Evolutionary conservation across 2,113 vertebrate species (phyloP).

Genomic region (Steatornis caripensis): DNA sequence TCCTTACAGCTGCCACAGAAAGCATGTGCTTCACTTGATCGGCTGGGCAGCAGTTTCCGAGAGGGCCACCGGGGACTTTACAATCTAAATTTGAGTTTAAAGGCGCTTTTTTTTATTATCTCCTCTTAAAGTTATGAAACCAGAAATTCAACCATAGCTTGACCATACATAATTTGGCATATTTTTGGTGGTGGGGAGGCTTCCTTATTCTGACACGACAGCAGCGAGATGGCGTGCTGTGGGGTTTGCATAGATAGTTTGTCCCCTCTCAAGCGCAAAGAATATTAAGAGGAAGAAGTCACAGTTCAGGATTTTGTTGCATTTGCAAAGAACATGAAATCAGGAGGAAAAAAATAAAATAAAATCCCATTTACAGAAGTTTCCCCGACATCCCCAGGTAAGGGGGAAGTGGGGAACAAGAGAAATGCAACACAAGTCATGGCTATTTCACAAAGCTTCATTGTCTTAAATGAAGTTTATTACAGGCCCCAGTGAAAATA

Average conservation of each 20-base stretch:
- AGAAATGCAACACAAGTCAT: not conserved
- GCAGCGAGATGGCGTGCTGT: not conserved
- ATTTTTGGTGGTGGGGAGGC: not conserved
- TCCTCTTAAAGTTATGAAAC: not conserved
- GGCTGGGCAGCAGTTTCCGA: not conserved
- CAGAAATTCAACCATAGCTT: not conserved
- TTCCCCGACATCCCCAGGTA: not conserved
- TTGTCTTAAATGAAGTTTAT: conserved; percentile 15
- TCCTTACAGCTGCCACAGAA: not conserved
- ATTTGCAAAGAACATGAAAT: not conserved
- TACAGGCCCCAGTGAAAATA: conserved; percentile 25
- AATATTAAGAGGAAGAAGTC: not conserved
- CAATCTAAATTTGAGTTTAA: not conserved
- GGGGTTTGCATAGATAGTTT: conserved; percentile 51
- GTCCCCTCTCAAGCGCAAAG: not conserved
- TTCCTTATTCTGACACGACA: not conserved
- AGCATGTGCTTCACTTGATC: not conserved
- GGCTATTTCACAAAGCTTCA: conserved; percentile 40
- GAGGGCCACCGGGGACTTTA: not conserved
- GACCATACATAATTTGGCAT: not conserved
- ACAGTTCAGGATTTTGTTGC: not conserved
- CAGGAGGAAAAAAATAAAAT: not conserved
- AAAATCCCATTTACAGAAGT: not conserved
- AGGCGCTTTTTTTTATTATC: not conserved
- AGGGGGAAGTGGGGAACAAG: not conserved